phyloP scores from a whole-genome alignment of 2,888 invertebrate genomes.

The Napeogenes inachia region DNA sequence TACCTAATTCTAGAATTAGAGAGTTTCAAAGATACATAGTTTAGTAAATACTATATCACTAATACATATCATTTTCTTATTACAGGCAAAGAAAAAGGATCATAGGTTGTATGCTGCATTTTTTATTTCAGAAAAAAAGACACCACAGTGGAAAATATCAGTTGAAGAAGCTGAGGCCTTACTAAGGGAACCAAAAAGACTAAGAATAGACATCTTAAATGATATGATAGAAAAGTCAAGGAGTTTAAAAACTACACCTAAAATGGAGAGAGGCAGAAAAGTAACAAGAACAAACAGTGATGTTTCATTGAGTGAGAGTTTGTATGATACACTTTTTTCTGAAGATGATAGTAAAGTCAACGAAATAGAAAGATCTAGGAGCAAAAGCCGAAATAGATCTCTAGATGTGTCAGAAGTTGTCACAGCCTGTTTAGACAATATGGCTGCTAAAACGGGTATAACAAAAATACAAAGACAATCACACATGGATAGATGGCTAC shows the following conservation, averaged over 20 bases:
- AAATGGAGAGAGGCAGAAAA: conserved; percentile 51
- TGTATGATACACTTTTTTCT: conserved; percentile 68
- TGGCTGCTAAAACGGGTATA: conserved; percentile 72
- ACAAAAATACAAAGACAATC: conserved; percentile 69
- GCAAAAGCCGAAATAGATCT: conserved; percentile 52
- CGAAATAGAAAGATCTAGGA: conserved; percentile 46
- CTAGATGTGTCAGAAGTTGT: conserved; percentile 70
- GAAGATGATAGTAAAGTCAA: conserved; percentile 58
- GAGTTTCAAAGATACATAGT: no score
- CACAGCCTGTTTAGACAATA: conserved; percentile 69
- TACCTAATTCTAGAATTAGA: no score
- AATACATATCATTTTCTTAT: conserved; percentile 22
- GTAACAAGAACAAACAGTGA: conserved; percentile 63
- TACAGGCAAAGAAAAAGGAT: conserved; percentile 75
- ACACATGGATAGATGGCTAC: conserved; percentile 73
- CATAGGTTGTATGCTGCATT: conserved; percentile 73
- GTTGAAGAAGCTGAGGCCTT: conserved; percentile 86
- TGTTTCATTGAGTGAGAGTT: conserved; percentile 67
- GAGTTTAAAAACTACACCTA: conserved; percentile 41
- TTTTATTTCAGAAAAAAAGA: conserved; percentile 72
- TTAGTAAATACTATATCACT: conserved; percentile 8
- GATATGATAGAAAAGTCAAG: conserved; percentile 53
- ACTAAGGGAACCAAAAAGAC: conserved; percentile 70
- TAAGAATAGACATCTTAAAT: conserved; percentile 76
- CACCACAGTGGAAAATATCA: conserved; percentile 82